Conservation (phyloP, 1,140 invertebrate species). For the Drosophila nigrodunni region DNA sequence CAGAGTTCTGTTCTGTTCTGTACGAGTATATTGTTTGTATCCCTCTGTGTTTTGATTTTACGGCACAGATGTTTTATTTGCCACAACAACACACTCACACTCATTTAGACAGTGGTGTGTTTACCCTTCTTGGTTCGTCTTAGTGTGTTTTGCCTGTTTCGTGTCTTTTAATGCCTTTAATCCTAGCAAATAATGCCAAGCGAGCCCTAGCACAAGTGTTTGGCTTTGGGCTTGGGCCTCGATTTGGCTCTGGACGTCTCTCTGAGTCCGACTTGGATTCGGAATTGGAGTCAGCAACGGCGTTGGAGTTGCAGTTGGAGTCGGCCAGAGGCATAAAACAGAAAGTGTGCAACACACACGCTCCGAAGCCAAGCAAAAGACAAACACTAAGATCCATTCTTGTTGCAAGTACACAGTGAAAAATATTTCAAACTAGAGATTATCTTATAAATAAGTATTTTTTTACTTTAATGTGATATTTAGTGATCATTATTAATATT, state of each 20-base stretch:
- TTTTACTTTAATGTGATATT: too few relatives aligned
- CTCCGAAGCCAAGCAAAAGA: conserved; percentile 65
- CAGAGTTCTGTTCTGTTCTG: conserved; percentile 32
- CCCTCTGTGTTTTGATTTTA: conserved; percentile 75
- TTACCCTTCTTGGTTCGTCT: conserved; percentile 46
- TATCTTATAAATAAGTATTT: too few relatives aligned
- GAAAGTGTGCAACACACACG: conserved; percentile 80
- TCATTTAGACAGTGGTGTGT: conserved; percentile 30
- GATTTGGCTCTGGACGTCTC: conserved; percentile 32
- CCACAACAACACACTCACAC: conserved; percentile 24
- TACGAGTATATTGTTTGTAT: conserved; percentile 19
- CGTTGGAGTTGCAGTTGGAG: not conserved
- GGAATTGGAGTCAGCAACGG: not conserved
- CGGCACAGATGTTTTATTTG: conserved; percentile 79
- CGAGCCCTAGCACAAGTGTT: conserved; percentile 70
- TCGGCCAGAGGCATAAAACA: conserved; percentile 68
- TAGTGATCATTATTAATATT: too few relatives aligned
- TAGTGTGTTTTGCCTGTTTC: conserved; percentile 56
- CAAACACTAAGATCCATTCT: conserved; percentile 42
- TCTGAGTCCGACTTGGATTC: conserved; percentile 6
- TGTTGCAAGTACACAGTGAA: not conserved
- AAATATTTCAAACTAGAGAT: too few relatives aligned
- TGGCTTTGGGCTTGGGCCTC: conserved; percentile 24
- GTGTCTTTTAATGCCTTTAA: conserved; percentile 80
- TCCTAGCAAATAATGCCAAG: conserved; percentile 77